These are phyloP conservation scores for Agonopterix alstromeriana DNA, from an alignment of 2,888 invertebrate genomes.

Conservation along the genomic window DNA sequence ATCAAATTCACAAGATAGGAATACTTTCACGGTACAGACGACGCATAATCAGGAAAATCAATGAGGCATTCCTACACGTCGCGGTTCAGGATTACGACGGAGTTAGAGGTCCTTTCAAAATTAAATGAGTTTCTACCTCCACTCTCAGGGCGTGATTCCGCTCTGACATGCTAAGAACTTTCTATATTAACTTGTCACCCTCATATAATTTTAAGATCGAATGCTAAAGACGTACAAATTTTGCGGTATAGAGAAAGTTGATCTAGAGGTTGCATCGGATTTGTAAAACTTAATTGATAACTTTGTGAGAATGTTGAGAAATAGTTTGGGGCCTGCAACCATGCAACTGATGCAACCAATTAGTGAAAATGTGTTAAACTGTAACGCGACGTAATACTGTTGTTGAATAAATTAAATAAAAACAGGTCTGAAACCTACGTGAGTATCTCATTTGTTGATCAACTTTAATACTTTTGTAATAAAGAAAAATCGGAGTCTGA, in stretches of 20 bases:
- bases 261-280: too few relatives aligned
- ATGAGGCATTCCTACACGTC: constrained; percentile 56
- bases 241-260: too few relatives aligned
- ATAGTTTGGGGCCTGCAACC: too few relatives aligned
- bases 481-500: constrained; percentile 30
- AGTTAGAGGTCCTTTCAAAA: constrained; percentile 36
- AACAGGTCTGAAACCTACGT: too few relatives aligned
- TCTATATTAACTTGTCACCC: background rate
- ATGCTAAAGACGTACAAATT: too few relatives aligned
- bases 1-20: constrained; percentile 48
- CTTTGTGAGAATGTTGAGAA: too few relatives aligned
- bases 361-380: too few relatives aligned
- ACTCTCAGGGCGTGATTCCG: constrained; percentile 25
- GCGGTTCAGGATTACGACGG: constrained; percentile 32
- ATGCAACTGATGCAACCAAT: too few relatives aligned
- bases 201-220: too few relatives aligned
- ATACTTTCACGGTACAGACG: constrained; percentile 56
- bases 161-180: constrained; percentile 1
- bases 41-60: constrained; percentile 53
- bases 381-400: too few relatives aligned
- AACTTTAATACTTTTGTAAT: background rate
- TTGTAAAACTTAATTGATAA: too few relatives aligned
- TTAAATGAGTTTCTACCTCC: constrained; percentile 35
- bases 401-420: too few relatives aligned
- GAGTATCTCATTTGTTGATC: background rate